Percentiles rank a stretch among this genome's conserved stretches.
phyloP scores from a whole-genome alignment of 2,797 vertebrate genomes.

The Notolabrus celidotus region DNA sequence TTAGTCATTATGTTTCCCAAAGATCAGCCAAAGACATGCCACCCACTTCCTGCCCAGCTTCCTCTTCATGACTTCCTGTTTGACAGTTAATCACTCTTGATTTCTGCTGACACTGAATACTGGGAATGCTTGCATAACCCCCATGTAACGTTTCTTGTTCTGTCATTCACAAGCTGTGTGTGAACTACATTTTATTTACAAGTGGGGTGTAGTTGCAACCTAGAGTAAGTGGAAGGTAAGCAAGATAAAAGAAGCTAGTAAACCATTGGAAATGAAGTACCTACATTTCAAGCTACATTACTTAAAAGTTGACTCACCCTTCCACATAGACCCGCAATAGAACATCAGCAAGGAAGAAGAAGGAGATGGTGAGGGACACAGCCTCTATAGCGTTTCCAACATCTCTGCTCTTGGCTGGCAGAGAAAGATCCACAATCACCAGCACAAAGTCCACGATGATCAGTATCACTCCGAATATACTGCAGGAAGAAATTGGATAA shows the following conservation, averaged over 20 bases:
- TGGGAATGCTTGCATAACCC: conserved; percentile 33
- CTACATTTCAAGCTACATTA: not conserved
- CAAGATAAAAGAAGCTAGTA: not conserved
- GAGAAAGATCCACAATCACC: conserved; percentile 86
- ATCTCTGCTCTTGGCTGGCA: conserved; percentile 54
- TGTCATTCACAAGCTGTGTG: not conserved
- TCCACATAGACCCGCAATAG: conserved; percentile 91
- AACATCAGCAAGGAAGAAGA: conserved; percentile 93
- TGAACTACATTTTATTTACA: not conserved
- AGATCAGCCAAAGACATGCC: not conserved
- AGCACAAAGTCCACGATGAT: conserved; percentile 91
- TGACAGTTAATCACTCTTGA: conserved; percentile 41
- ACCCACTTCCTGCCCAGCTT: conserved; percentile 68
- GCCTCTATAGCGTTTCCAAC: conserved; percentile 77
- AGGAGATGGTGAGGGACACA: conserved; percentile 90
- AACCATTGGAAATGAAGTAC: too few relatives aligned
- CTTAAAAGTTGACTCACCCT: conserved; percentile 85
- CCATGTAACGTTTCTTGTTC: not conserved
- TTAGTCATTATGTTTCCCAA: conserved; percentile 11
- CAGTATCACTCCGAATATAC: conserved; percentile 91
- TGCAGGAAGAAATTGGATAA: conserved; percentile 48
- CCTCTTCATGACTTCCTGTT: conserved; percentile 69
- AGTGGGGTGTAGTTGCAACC: not conserved
- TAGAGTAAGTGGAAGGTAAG: not conserved
- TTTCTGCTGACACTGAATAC: conserved; percentile 65